These are phyloP conservation scores for Gymnodraco acuticeps DNA, from an alignment of 2,797 vertebrate genomes.

Conservation along the genomic window DNA sequence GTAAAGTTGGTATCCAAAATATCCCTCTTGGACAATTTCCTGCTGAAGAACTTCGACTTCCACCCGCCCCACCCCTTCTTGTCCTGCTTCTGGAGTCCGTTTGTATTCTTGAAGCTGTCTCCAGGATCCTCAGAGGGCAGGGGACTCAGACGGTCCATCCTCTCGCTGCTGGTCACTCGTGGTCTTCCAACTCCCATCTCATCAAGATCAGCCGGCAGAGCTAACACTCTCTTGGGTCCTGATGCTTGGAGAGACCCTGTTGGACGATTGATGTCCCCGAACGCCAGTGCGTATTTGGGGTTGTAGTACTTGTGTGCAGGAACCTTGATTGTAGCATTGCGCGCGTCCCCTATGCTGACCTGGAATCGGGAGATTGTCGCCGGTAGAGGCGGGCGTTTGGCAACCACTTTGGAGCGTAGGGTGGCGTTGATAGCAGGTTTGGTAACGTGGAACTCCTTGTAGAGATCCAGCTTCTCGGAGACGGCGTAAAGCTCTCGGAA, in stretches of 20 bases:
- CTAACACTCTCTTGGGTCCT: constrained; percentile 5
- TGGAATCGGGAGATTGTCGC: constrained; percentile 83
- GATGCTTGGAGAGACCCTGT: constrained; percentile 52
- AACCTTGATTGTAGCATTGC: constrained; percentile 69
- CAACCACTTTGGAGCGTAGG: constrained; percentile 40
- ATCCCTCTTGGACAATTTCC: constrained; percentile 32
- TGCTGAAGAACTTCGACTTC: constrained; percentile 6
- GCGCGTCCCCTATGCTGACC: constrained; percentile 76
- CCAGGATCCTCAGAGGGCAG: constrained; percentile 19
- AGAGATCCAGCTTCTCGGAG: constrained; percentile 91
- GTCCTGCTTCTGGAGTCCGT: background rate
- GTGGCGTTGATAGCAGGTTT: constrained; percentile 57
- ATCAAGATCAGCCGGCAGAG: background rate
- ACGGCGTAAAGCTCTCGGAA: constrained; percentile 95
- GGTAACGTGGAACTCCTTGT: constrained; percentile 87
- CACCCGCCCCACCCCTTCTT: constrained; percentile 24
- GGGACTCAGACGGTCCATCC: constrained; percentile 23
- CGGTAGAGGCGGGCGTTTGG: constrained; percentile 52
- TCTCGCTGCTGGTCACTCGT: constrained; percentile 50
- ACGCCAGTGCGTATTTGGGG: constrained; percentile 91
- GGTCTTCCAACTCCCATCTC: constrained; percentile 24
- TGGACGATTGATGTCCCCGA: constrained; percentile 68
- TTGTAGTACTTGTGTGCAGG: constrained; percentile 94
- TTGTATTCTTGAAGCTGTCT: constrained; percentile 15
- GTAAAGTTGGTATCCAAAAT: background rate